Base-by-base conservation (phyloP, 1,140 invertebrate genomes). In the Pseudachorutes palmiensis region DNA sequence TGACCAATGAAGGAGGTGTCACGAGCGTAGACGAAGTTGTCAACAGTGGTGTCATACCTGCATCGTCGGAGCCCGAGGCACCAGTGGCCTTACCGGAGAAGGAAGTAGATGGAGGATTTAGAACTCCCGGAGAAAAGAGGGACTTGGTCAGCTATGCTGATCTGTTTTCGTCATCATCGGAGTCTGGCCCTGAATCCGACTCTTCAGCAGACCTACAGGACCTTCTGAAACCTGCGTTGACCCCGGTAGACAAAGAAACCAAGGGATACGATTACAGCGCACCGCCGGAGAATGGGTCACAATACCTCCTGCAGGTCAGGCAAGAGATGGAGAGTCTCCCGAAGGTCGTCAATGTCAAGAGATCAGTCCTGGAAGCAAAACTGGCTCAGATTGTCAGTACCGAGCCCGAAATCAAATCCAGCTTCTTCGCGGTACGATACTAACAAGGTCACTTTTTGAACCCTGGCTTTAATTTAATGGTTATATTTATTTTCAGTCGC, bases 271-370 rank as follows among this genome's bases (percentile, higher is more conserved):
- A 70, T 48, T 49, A 16, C 31, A n/a, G n/a, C 22, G 31, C 49
- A 26, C 28, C 48, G 0, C 71, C 71, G 1, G 30, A 64, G 19
- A 68, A 70, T 55, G 71, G 71, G 19, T 68, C 66, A 3, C 68
- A 73, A 51, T 73, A 62, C 26, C 36, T 73, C 3, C 45, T 68
- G 30, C 48, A 55, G 1, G 71, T 70, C n/a, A 62, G 65, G 30
- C 29, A 24, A 12, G 71, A 73, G 45, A 59, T 45, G n/a, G 64
- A 62, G 29, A 60, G 60, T 1, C 30, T 48, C 0, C 69, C 71
- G 1, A 68, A 70, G 58, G 66, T 67, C 19, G 69, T 63, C 30
- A 48, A 31, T 36, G 71, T 64, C 32, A 45, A 70, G 22, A 29
- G 29, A 22, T 45, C 26, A 26, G n/a, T 2, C 12, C 28, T 69